Conservation (phyloP, 2,888 invertebrate genomes). For the Cheilosia vulpina region DNA sequence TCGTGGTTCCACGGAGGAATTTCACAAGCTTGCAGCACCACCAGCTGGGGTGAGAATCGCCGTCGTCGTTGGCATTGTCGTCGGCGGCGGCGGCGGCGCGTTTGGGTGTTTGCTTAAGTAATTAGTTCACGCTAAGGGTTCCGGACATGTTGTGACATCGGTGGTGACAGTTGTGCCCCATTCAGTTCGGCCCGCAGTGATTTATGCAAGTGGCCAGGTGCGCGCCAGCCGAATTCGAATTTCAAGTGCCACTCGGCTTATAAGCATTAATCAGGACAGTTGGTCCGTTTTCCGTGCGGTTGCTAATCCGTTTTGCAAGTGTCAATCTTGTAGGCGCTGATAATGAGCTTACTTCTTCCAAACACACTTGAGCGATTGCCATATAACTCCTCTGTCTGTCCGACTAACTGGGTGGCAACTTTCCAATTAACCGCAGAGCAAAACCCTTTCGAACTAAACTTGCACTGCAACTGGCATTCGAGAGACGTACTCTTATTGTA, state of each 20-base stretch:
- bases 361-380: neutral
- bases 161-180: conserved; percentile 65
- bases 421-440: conserved; percentile 59
- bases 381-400: neutral
- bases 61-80: conserved; percentile 8
- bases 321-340: neutral
- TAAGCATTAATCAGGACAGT: conserved; percentile 47
- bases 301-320: neutral
- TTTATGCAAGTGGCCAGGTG: conserved; percentile 71
- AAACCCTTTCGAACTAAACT: conserved; percentile 54
- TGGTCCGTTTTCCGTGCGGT: conserved; percentile 16
- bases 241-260: conserved; percentile 47
- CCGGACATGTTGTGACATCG: conserved; percentile 73
- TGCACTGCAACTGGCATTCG: conserved; percentile 51
- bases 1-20: conserved; percentile 48
- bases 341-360: neutral
- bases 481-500: conserved; percentile 15
- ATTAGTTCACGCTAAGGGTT: conserved; percentile 75
- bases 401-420: conserved; percentile 51
- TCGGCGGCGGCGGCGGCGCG: conserved; percentile 6
- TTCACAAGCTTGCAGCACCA: conserved; percentile 17
- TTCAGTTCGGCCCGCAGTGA: conserved; percentile 53
- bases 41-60: conserved; percentile 30
- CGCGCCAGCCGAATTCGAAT: conserved; percentile 29
- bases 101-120: conserved; percentile 72